phyloP scores from a whole-genome alignment of 2,888 invertebrate species.

The Apoderus coryli region DNA sequence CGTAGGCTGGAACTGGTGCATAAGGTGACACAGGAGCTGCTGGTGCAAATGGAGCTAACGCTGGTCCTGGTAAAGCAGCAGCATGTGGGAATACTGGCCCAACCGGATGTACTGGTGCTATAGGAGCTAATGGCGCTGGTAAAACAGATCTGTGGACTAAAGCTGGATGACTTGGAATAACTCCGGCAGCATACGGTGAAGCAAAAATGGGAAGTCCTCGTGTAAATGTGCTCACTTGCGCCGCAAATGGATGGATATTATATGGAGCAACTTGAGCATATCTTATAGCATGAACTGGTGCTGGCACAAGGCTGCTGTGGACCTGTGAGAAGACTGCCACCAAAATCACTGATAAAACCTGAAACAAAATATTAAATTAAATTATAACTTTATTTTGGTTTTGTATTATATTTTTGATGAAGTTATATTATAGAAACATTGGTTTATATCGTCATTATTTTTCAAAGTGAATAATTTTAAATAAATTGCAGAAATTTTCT shows the following conservation, averaged over 20 bases:
- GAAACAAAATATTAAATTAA: no score
- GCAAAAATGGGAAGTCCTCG: conserved; percentile 34
- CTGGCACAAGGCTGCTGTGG: no score
- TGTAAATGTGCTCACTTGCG: conserved; percentile 41
- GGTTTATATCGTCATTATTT: no score
- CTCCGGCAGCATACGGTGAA: conserved; percentile 26
- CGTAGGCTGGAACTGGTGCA: conserved; percentile 3
- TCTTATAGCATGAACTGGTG: no score
- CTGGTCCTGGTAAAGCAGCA: conserved; percentile 12
- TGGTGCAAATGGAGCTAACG: conserved; percentile 14
- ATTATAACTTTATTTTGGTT: no score
- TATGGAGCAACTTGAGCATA: conserved; percentile 42
- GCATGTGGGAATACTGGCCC: not conserved
- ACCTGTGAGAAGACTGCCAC: no score
- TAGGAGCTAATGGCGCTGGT: conserved; percentile 11
- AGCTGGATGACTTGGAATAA: conserved; percentile 19
- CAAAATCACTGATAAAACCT: no score
- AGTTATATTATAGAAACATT: no score
- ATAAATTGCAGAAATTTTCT: no score
- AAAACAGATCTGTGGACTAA: conserved; percentile 17
- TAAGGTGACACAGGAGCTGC: conserved; percentile 14
- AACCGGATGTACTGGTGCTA: conserved; percentile 11
- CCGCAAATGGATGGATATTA: conserved; percentile 46
- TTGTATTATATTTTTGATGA: no score
- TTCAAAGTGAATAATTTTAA: no score